Percentiles rank a stretch among this genome's conserved stretches.
Evolutionary conservation across 2,113 vertebrate genomes (phyloP).

Genomic region (Ptyas mucosa): DNA sequence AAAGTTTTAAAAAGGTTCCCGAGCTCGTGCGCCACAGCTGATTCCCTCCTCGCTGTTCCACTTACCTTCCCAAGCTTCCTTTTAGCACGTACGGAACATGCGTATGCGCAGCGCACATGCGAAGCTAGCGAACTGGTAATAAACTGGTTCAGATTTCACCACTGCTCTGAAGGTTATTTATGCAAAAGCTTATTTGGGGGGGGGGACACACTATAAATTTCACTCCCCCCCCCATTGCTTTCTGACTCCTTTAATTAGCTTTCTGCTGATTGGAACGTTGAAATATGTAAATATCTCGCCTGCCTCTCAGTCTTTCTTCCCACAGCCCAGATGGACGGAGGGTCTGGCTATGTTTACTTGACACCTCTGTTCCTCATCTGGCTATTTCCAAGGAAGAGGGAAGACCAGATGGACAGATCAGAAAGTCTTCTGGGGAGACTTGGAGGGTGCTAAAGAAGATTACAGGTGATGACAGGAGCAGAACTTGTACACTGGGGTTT

Average conservation of each 20-base stretch:
- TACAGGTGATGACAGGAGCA: no score
- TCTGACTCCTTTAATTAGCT: conserved; percentile 54
- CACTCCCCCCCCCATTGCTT: not conserved
- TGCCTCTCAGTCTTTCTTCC: conserved; percentile 27
- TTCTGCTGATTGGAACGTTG: conserved; percentile 31
- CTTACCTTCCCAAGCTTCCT: no score
- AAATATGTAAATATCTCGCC: conserved; percentile 30
- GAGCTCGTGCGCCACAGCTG: no score
- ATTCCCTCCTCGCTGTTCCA: no score
- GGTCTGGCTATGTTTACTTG: conserved; percentile 8
- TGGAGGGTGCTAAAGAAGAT: no score
- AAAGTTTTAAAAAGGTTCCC: no score
- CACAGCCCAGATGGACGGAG: not conserved
- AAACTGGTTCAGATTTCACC: no score
- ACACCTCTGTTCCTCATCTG: conserved; percentile 43
- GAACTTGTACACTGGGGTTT: no score
- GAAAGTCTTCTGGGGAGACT: no score
- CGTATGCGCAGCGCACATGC: no score
- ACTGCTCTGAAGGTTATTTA: not conserved
- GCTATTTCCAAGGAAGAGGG: not conserved
- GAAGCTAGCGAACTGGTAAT: no score
- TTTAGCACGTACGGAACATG: no score
- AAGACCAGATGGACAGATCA: conserved; percentile 38
- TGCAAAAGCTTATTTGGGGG: not conserved
- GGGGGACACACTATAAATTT: not conserved